phyloP scores from a whole-genome alignment of 2,888 invertebrate species.

The Drosophila limbata region DNA sequence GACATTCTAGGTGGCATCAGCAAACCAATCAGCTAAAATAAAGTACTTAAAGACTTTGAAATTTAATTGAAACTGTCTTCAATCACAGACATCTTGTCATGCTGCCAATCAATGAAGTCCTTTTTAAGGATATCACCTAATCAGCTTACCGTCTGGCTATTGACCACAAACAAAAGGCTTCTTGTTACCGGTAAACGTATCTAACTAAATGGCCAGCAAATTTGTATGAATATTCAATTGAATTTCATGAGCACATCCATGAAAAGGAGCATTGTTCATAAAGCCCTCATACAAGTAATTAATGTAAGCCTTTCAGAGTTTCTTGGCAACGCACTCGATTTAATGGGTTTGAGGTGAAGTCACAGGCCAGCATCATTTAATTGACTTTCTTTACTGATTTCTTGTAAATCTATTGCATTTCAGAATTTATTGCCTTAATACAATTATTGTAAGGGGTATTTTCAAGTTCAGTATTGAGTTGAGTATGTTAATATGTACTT shows the following conservation, averaged over 20 bases:
- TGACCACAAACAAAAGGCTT: not conserved
- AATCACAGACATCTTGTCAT: not conserved
- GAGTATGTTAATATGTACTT: too few relatives aligned
- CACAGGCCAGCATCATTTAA: not conserved
- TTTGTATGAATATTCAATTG: constrained; percentile 25
- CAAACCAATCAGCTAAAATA: constrained; percentile 48
- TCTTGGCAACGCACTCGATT: not conserved
- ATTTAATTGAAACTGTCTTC: not conserved
- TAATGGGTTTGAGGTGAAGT: not conserved
- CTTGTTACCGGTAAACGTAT: not conserved
- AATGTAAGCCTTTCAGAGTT: constrained; percentile 1
- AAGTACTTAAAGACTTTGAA: constrained; percentile 9
- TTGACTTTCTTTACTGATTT: not conserved
- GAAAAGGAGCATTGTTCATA: constrained; percentile 2
- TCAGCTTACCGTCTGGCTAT: constrained; percentile 17
- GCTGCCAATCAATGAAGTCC: constrained; percentile 9
- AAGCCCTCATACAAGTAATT: constrained; percentile 5
- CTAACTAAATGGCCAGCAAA: constrained; percentile 10
- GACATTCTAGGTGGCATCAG: constrained; percentile 68
- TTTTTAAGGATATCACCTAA: constrained; percentile 6
- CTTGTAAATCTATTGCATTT: not conserved
- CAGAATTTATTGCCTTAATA: too few relatives aligned
- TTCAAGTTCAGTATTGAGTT: too few relatives aligned
- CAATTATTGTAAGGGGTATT: too few relatives aligned
- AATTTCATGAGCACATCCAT: not conserved